These are phyloP conservation scores for Brachystomella parvula DNA, from an alignment of 1,140 invertebrate genomes.

Conservation along the genomic window DNA sequence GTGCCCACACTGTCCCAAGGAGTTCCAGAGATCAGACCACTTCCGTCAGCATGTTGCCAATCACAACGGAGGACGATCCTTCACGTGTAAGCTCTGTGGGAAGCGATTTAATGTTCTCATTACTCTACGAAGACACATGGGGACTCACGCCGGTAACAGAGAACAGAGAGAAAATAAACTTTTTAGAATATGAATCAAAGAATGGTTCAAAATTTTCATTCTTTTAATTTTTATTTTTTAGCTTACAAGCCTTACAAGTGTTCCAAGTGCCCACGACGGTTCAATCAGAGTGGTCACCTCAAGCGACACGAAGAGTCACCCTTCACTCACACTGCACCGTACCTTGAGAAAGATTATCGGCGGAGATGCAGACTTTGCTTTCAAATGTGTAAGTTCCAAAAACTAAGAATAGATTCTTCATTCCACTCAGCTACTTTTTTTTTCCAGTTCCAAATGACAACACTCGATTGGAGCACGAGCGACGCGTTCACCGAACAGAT, in stretches of 20 bases:
- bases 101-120: not conserved
- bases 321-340: not conserved
- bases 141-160: not conserved
- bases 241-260: not conserved
- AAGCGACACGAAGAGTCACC: not conserved
- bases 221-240: not conserved
- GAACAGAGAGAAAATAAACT: not conserved
- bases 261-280: not conserved
- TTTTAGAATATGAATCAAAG: not conserved
- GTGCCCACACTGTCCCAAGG: not conserved
- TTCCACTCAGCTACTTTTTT: not conserved
- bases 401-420: not conserved
- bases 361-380: not conserved
- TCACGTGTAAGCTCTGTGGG: not conserved
- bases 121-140: not conserved
- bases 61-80: not conserved
- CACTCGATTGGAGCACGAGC: not conserved
- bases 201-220: not conserved
- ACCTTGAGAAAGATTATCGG: not conserved
- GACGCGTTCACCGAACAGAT: not conserved
- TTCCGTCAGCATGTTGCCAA: not conserved
- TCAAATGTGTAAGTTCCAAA: not conserved
- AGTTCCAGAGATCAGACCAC: not conserved
- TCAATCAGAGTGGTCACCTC: not conserved
- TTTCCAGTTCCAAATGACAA: not conserved